Conservation (phyloP, 2,888 invertebrate species). For the Adela reaumurella region DNA sequence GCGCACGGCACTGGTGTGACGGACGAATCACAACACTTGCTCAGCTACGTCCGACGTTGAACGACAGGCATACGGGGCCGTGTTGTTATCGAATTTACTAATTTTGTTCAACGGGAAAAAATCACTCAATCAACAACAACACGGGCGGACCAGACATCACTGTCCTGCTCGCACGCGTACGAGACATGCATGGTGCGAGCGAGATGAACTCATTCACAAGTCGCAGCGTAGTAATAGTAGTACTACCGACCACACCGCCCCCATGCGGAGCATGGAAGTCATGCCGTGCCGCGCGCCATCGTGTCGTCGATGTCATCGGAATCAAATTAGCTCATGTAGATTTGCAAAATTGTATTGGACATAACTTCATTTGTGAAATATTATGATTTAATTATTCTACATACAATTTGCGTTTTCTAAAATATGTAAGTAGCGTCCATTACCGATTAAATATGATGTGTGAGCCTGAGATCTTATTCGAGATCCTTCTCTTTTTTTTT, state of each 20-base stretch:
- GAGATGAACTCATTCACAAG: conserved; percentile 58
- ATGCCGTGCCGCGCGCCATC: conserved; percentile 26
- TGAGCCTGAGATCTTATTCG: no score
- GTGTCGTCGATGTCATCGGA: no score
- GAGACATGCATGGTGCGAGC: conserved; percentile 51
- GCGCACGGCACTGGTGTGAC: conserved; percentile 28
- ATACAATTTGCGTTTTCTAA: no score
- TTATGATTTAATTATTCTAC: no score
- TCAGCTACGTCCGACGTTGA: conserved; percentile 19
- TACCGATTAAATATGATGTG: no score
- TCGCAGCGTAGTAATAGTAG: conserved; percentile 53
- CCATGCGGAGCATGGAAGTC: conserved; percentile 56
- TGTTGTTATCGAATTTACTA: conserved; percentile 32
- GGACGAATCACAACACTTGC: no score
- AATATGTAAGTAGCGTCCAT: no score
- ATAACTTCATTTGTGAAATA: no score
- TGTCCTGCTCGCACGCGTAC: conserved; percentile 45
- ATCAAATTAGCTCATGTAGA: no score
- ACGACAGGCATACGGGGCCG: not conserved
- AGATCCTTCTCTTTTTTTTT: no score
- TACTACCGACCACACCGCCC: conserved; percentile 28
- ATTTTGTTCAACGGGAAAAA: conserved; percentile 32
- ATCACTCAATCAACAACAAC: conserved; percentile 50
- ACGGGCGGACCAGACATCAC: conserved; percentile 45
- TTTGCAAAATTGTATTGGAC: no score